Conservation (phyloP, 1,140 invertebrate species). For the Drosophila sechellia region DNA sequence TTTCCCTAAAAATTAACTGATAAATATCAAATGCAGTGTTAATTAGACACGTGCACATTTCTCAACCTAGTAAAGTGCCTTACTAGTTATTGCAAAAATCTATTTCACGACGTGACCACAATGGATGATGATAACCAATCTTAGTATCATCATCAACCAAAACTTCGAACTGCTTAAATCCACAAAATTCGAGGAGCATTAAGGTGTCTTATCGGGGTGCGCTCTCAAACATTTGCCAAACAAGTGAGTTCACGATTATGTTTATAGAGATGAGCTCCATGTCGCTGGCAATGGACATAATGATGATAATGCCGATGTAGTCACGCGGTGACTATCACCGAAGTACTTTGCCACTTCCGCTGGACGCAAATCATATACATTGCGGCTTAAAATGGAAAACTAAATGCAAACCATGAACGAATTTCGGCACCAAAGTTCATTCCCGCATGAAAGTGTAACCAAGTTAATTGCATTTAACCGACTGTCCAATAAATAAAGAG, state of each 20-base stretch:
- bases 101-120: no score
- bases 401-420: conserved; percentile 11
- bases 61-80: no score
- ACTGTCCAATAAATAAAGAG: conserved; percentile 12
- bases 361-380: background rate
- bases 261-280: conserved; percentile 7
- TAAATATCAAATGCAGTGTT: no score
- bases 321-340: conserved; percentile 20
- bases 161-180: background rate
- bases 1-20: no score
- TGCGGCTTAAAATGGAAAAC: conserved; percentile 3
- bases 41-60: no score
- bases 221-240: conserved; percentile 24
- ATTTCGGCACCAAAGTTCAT: background rate
- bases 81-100: no score
- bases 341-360: conserved; percentile 19
- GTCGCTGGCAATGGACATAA: background rate
- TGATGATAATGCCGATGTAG: conserved; percentile 3
- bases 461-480: conserved; percentile 49
- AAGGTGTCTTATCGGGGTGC: conserved; percentile 17
- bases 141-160: background rate
- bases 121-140: no score
- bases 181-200: background rate
- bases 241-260: conserved; percentile 2
- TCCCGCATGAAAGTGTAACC: conserved; percentile 39